A percentile compares a stretch with the other conserved stretches of the same genome.
Evolutionary conservation across 2,113 vertebrate genomes (phyloP).

Genomic region (Chloropsis hardwickii): DNA sequence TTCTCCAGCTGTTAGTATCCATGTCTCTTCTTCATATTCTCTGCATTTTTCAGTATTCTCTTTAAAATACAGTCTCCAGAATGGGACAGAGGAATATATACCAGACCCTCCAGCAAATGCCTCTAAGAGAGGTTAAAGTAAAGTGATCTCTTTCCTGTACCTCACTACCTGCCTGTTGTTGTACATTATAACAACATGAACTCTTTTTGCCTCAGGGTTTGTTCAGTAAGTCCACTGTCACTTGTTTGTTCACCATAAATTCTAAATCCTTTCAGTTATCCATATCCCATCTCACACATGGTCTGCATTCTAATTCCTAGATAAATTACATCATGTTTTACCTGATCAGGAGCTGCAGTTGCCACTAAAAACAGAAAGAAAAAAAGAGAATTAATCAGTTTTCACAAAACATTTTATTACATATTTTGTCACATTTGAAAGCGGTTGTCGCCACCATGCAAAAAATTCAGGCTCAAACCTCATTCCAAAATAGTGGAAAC

Average conservation of each 20-base stretch:
- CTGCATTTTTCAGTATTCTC: not conserved
- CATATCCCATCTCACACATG: accelerated
- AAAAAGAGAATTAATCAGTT: constrained; percentile 47
- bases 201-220: not conserved
- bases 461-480: not conserved
- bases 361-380: constrained; percentile 81
- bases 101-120: not conserved
- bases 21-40: not conserved
- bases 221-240: not conserved
- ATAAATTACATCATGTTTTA: constrained; percentile 63
- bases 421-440: not conserved
- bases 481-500: not conserved
- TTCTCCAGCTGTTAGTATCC: not conserved
- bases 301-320: not conserved
- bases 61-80: not conserved
- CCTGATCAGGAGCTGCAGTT: constrained; percentile 84
- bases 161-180: not conserved
- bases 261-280: not conserved
- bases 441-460: not conserved
- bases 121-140: not conserved
- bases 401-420: not conserved
- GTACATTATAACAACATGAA: not conserved
- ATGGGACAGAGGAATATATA: not conserved
- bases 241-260: not conserved
- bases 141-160: not conserved